Evolutionary conservation across 2,888 invertebrate genomes (phyloP), one percentile per base, ranked within the genome.

Genomic region (Conomelus anceps): DNA sequence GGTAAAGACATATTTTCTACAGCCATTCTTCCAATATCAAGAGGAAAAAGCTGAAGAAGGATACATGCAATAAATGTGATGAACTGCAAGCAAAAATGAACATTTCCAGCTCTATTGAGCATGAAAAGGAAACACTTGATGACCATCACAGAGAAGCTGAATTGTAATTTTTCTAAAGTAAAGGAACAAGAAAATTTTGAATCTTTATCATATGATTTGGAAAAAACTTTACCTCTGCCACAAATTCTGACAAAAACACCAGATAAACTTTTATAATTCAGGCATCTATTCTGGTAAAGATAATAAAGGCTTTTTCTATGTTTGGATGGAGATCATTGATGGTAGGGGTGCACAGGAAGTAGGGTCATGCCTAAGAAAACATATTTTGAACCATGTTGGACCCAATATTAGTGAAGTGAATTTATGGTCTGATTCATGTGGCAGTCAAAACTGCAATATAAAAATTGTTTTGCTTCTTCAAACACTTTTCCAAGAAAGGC

Each of bases 291-390:
- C 89, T 22, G 89, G 86, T 11, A 86, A 89, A 29, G 86, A 23
- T 7, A 34, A 89, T 24, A 86, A 29, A 34, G 89, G 89, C 17
- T 86, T 29, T 29, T 86, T 26, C 86, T 86, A 89, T 89, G 89
- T 89, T 22, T 89, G 89, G 89, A 86, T 24, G 22, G 89, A 89
- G 86, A 91, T 91, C 20, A 88, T 41, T 63, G 92, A 92, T 23
- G 92, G 92, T 9, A 87, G 92, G 87, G 91, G 91, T 24, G 91
- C 92, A 20, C 92, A 92, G 88, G 92, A 92, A 89, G 90, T 92
- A 22, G 91, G 91, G 20, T 91, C 92, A n/a, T 92, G 91, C 88
- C 85, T 92, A 23, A 90, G 90, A 90, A 90, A 91, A 89, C 89
- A 91, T 90, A 86, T 86, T 34, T 86, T 89, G 41, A 34, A 85